Conservation (phyloP, 2,797 vertebrate genomes). For the Lepilemur septentrionalis region DNA sequence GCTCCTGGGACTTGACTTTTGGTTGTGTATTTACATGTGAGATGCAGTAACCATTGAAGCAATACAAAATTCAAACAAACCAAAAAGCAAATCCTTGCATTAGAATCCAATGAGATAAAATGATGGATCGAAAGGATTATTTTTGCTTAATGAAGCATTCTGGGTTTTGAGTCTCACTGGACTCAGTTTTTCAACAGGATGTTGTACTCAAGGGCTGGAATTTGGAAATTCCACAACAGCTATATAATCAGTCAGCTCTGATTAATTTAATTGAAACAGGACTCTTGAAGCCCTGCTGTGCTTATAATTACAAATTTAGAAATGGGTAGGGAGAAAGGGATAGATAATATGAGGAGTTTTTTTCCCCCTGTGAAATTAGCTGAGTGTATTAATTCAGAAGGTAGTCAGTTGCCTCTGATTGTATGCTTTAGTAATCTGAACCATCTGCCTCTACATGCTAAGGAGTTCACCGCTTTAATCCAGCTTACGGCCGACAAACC, state of each 20-base stretch:
- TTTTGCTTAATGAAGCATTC: constrained; percentile 65
- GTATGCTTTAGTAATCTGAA: constrained; percentile 86
- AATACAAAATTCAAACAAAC: background rate
- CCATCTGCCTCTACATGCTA: constrained; percentile 94
- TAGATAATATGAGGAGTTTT: constrained; percentile 10
- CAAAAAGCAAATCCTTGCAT: background rate
- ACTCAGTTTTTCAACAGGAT: background rate
- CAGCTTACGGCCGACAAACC: constrained; percentile 93
- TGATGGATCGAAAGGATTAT: constrained; percentile 42
- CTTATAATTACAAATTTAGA: constrained; percentile 34
- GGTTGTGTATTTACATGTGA: background rate
- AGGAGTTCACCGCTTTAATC: constrained; percentile 92
- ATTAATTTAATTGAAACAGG: constrained; percentile 1
- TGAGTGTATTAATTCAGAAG: constrained; percentile 84
- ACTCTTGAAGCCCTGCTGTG: background rate
- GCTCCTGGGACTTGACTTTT: background rate
- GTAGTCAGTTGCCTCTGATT: constrained; percentile 80
- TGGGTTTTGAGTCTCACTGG: constrained; percentile 38
- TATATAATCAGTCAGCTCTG: constrained; percentile 10
- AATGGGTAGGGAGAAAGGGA: background rate
- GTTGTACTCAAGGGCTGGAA: background rate
- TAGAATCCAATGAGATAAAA: constrained; percentile 50
- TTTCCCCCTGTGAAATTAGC: constrained; percentile 79
- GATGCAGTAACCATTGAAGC: background rate
- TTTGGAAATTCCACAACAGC: background rate